Conservation (phyloP, 2,113 vertebrate species). For the Caracal caracal region DNA sequence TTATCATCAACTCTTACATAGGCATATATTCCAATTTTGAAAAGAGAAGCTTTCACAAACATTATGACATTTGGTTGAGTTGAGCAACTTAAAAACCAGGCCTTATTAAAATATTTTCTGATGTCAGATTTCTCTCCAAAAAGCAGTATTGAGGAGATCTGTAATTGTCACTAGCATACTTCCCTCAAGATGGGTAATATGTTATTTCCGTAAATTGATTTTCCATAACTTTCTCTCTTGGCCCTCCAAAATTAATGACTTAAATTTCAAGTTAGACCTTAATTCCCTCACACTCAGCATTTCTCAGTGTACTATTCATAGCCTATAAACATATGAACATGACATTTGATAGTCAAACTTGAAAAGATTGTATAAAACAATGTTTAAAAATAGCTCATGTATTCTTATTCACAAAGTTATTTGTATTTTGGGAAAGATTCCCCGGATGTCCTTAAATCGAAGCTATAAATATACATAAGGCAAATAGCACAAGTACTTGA, state of each 20-base stretch:
- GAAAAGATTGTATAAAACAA: not conserved
- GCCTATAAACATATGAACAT: not conserved
- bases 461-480: not conserved
- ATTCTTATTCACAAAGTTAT: not conserved
- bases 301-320: not conserved
- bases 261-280: not conserved
- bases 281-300: not conserved
- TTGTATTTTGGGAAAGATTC: not conserved
- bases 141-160: not conserved
- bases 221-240: not conserved
- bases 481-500: not conserved
- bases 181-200: not conserved
- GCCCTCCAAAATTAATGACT: not conserved
- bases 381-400: not conserved
- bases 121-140: conserved; percentile 53
- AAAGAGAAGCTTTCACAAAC: conserved; percentile 65
- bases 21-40: conserved; percentile 57
- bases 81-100: conserved; percentile 52
- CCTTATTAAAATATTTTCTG: conserved; percentile 59
- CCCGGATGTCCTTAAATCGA: not conserved
- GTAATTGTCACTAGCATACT: not conserved
- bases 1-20: conserved; percentile 57
- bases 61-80: conserved; percentile 70
- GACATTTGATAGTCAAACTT: not conserved
- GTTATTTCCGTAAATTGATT: not conserved